Evolutionary conservation across 2,888 invertebrate genomes (phyloP).

Genomic region (Nemotelus pantherinus): DNA sequence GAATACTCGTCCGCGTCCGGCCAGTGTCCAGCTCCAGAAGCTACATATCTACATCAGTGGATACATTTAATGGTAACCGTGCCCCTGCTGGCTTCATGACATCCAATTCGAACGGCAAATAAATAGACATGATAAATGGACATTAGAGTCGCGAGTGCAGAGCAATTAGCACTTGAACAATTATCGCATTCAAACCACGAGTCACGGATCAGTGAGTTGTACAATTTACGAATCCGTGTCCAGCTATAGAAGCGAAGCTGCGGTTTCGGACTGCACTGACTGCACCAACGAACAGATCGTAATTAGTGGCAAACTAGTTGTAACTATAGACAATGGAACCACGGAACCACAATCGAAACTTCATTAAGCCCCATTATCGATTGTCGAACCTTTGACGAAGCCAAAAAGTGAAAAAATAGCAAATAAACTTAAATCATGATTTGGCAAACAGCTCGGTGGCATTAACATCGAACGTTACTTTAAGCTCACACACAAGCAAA

Average conservation of each 20-base stretch:
- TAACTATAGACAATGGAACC: not conserved
- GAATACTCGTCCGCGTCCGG: too few relatives aligned
- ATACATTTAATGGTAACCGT: not conserved
- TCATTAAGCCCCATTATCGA: slow-evolving; percentile 37
- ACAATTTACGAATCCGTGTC: slow-evolving; percentile 37
- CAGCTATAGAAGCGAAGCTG: too few relatives aligned
- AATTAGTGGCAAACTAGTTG: slow-evolving; percentile 22
- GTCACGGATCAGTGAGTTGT: slow-evolving; percentile 48
- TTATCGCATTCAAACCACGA: slow-evolving; percentile 48
- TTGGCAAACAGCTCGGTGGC: not conserved
- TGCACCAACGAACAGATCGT: not conserved
- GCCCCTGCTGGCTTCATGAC: not conserved
- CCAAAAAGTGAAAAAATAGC: not conserved
- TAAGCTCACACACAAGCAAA: slow-evolving; percentile 1
- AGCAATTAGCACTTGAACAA: slow-evolving; percentile 48
- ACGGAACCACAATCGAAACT: not conserved
- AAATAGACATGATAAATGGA: slow-evolving; percentile 40
- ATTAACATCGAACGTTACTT: slow-evolving; percentile 29
- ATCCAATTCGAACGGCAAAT: slow-evolving; percentile 35
- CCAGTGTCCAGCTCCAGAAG: too few relatives aligned
- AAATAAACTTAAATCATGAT: slow-evolving; percentile 32
- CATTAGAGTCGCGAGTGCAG: slow-evolving; percentile 39
- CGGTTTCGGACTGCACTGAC: not conserved
- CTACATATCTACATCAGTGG: not conserved
- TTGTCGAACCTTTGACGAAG: not conserved